phyloP scores from a whole-genome alignment of 2,113 vertebrate genomes.

The Erythrolamprus reginae region DNA sequence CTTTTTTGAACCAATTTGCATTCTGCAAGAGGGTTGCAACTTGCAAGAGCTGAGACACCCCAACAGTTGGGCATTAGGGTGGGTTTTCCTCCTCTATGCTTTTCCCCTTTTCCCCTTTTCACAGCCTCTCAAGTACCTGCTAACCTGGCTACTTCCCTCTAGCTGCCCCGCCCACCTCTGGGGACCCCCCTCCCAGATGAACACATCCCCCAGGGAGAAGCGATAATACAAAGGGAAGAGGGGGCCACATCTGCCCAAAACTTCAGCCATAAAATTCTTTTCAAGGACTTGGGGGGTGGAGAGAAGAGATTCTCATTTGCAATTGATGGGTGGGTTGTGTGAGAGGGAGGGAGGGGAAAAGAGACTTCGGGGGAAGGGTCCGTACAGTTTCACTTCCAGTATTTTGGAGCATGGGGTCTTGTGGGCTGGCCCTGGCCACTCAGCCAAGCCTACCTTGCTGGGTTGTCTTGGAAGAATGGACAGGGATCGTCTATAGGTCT shows the following conservation, averaged over 20 bases:
- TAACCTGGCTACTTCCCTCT: conserved; percentile 7
- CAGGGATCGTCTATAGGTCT: neutral
- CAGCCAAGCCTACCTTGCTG: neutral
- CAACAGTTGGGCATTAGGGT: neutral
- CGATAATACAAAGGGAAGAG: neutral
- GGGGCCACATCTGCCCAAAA: neutral
- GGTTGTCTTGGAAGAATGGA: neutral
- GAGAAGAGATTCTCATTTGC: neutral
- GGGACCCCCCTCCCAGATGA: neutral
- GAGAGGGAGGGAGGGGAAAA: neutral
- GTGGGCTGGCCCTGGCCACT: neutral
- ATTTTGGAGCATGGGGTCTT: neutral
- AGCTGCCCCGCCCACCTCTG: neutral
- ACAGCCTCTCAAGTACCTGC: conserved; percentile 20
- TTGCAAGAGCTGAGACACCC: neutral
- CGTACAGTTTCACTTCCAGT: neutral
- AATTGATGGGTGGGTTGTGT: neutral
- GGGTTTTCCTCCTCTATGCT: neutral
- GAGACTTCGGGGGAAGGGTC: neutral
- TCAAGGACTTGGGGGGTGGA: neutral
- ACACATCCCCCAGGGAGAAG: neutral
- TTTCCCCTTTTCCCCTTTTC: neutral
- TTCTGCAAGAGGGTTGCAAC: neutral
- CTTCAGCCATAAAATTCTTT: conserved; percentile 13
- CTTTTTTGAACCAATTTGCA: neutral